These are phyloP conservation scores for Heteromyza rotundicornis DNA, from an alignment of 2,888 invertebrate species.

Conservation along the genomic window DNA sequence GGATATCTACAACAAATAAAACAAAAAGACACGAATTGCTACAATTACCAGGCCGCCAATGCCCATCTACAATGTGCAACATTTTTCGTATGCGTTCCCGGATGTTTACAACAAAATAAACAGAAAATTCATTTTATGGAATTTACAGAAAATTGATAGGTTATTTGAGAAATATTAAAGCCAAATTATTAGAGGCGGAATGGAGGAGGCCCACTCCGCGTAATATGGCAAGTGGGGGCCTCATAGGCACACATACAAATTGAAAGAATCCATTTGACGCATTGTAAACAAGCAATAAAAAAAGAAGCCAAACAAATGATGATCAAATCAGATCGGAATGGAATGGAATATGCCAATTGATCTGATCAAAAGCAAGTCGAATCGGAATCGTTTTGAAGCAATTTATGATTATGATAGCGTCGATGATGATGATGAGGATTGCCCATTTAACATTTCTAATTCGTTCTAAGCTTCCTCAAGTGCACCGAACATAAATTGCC, in stretches of 20 bases:
- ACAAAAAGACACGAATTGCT: no score
- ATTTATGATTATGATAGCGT: not conserved
- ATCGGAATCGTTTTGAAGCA: no score
- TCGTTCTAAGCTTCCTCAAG: not conserved
- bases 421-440: not conserved
- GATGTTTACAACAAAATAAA: constrained; percentile 53
- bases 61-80: not conserved
- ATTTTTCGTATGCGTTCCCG: constrained; percentile 35
- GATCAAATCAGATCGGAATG: no score
- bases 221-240: not conserved
- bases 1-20: no score
- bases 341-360: no score
- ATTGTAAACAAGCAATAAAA: constrained; percentile 20
- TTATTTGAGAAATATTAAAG: constrained; percentile 20
- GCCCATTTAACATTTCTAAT: not conserved
- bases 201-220: no score
- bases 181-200: not conserved
- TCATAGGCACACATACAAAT: constrained; percentile 9
- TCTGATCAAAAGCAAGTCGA: no score
- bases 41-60: not conserved
- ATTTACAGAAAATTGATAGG: constrained; percentile 13
- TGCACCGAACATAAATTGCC: no score
- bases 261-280: constrained; percentile 22
- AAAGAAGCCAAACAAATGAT: no score
- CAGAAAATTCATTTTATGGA: constrained; percentile 32